These are phyloP conservation scores for Lampris incognitus DNA, from an alignment of 2,113 vertebrate species.

Conservation along the genomic window DNA sequence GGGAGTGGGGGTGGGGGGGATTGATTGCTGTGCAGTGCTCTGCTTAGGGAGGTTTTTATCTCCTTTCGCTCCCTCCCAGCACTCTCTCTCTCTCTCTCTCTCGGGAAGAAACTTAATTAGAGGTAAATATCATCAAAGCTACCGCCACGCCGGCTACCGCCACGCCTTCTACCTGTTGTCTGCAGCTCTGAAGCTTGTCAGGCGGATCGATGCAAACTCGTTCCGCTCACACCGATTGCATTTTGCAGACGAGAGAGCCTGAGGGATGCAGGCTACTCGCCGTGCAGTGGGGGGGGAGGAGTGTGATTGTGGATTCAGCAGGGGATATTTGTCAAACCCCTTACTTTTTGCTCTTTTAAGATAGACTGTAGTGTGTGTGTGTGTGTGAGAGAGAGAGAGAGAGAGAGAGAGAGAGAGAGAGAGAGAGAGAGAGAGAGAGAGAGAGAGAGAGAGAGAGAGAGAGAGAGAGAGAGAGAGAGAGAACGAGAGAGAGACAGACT, in stretches of 20 bases:
- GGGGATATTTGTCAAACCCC: slow-evolving; percentile 5
- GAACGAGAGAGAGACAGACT: too few species aligned
- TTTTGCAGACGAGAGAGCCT: slow-evolving; percentile 33
- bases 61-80: slow-evolving; percentile 65
- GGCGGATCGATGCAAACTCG: slow-evolving; percentile 73
- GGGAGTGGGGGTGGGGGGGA: slow-evolving; percentile 51
- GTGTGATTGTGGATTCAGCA: slow-evolving; percentile 18
- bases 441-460: not conserved
- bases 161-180: slow-evolving; percentile 69
- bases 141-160: slow-evolving; percentile 43
- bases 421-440: too few species aligned
- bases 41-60: slow-evolving; percentile 67
- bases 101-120: slow-evolving; percentile 82
- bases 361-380: slow-evolving; percentile 1
- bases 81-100: slow-evolving; percentile 48
- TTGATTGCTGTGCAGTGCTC: slow-evolving; percentile 70
- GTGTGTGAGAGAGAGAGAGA: too few species aligned
- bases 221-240: slow-evolving; percentile 54
- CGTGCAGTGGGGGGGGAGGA: slow-evolving; percentile 9
- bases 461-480: not conserved
- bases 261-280: slow-evolving; percentile 1
- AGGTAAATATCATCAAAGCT: slow-evolving; percentile 84
- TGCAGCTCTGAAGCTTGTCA: slow-evolving; percentile 38
- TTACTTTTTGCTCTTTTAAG: slow-evolving; percentile 24
- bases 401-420: not conserved